A percentile compares a stretch with the other conserved stretches of the same genome.
These are phyloP conservation scores for Corydoras maculifer DNA, from an alignment of 2,113 vertebrate genomes.

Conservation along the genomic window DNA sequence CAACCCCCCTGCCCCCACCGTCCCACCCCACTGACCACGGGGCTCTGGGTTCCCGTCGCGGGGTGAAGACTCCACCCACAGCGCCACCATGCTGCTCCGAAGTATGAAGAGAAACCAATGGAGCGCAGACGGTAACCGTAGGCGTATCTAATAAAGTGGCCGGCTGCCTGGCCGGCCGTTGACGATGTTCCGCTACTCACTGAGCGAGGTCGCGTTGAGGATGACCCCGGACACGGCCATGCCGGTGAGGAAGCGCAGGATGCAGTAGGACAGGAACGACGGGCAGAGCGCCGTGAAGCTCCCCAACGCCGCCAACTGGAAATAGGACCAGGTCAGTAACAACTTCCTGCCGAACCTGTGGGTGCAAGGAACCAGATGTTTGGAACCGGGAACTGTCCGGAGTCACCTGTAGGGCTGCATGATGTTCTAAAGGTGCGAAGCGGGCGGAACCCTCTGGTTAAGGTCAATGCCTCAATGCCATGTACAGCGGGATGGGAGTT, in stretches of 20 bases:
- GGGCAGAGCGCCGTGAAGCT: constrained; percentile 64
- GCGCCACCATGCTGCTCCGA: too few species aligned
- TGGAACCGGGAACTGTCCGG: too few species aligned
- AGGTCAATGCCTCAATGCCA: too few species aligned
- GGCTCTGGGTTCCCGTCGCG: neutral
- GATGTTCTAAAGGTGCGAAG: too few species aligned
- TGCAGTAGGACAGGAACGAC: constrained; percentile 68
- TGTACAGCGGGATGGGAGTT: too few species aligned
- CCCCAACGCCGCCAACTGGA: constrained; percentile 71
- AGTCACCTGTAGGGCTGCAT: too few species aligned
- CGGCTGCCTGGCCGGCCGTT: neutral
- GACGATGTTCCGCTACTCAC: constrained; percentile 53
- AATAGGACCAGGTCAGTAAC: constrained; percentile 74
- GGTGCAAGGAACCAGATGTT: constrained; percentile 10
- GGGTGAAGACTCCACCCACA: too few species aligned
- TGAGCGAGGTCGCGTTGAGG: constrained; percentile 76
- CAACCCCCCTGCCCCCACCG: neutral
- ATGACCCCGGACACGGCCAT: constrained; percentile 79
- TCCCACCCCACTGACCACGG: neutral
- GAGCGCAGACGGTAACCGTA: neutral
- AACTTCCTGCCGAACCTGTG: constrained; percentile 74
- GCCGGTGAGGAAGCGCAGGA: constrained; percentile 74
- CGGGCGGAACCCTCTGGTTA: too few species aligned
- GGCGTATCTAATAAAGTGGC: neutral
- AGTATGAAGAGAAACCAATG: too few species aligned